Evolutionary conservation across 1,140 invertebrate species (phyloP).

Genomic region (Drosophila obscura): DNA sequence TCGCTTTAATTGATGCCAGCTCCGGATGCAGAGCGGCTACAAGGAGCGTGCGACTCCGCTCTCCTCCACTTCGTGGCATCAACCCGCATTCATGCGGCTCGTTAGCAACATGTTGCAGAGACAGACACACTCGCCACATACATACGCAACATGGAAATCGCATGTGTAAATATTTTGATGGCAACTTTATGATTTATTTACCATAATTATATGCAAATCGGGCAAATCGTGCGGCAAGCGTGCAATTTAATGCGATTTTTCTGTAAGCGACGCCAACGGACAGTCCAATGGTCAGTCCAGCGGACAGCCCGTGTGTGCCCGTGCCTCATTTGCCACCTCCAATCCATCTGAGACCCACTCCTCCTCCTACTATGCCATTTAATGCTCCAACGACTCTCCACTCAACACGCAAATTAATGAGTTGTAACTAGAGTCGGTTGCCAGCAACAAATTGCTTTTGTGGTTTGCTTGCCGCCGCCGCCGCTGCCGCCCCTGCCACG

Average conservation of each 20-base stretch:
- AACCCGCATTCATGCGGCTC: constrained; percentile 47
- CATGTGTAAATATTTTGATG: constrained; percentile 73
- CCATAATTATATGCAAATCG: constrained; percentile 63
- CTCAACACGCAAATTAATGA: constrained; percentile 67
- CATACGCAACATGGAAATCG: constrained; percentile 35
- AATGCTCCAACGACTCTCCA: constrained; percentile 39
- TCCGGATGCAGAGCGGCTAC: constrained; percentile 55
- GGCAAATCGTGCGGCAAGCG: constrained; percentile 56
- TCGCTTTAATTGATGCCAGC: constrained; percentile 75
- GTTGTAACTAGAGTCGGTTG: constrained; percentile 25
- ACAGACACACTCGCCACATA: constrained; percentile 6
- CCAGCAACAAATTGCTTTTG: constrained; percentile 55
- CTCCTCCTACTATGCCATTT: constrained; percentile 11
- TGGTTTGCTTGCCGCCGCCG: constrained; percentile 19
- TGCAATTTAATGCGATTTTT: constrained; percentile 75
- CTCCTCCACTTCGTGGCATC: constrained; percentile 11
- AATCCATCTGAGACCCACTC: not conserved
- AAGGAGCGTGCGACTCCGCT: too few species aligned
- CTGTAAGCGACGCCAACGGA: constrained; percentile 60
- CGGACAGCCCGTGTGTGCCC: constrained; percentile 12
- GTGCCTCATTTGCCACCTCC: constrained; percentile 30
- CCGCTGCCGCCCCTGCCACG: not conserved
- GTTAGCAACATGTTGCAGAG: constrained; percentile 62
- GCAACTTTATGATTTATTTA: constrained; percentile 61
- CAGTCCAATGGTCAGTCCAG: constrained; percentile 30